Base-by-base conservation (phyloP, 2,797 vertebrate genomes). In the Premnoplex brunnescens region DNA sequence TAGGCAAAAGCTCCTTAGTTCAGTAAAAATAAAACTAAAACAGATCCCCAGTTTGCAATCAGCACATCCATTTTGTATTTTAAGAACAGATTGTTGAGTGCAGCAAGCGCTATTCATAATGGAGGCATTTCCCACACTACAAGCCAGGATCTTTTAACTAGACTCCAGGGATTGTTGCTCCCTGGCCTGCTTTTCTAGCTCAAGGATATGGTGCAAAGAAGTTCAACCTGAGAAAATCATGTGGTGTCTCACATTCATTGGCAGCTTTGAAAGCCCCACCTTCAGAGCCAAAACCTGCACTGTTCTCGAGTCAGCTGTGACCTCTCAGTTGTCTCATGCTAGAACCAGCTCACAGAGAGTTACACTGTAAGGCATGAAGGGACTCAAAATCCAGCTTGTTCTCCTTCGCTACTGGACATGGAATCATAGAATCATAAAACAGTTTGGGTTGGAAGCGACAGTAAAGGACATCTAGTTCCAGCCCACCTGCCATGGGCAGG, bases 401-500 rank as follows among this genome's bases (percentile, higher is more conserved):
- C 59, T 82, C 12, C 13, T 67, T 49, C 36, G 3, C 32, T 34
- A 46, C 32, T 26, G 43, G 43, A 46, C 23, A 26, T 34, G 43
- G 32, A 66, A 34, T 66, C 23, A 66, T 19, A 26, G 32, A 66
- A 34, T 19, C 43, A 34, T 46, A 46, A 66, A 66, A 66, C 12
- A 34, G 7, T 66, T 13, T 28, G 19, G 20, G 13, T 48, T 48
- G 30, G 67, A 78, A 63, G 30, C 30, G 52, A 66, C 59, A 22
- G 36, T 14, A 54, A 36, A 48, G 34, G 41, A 66, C 12, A 59
- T 36, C 34, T 89, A 36, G 21, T 72, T 72, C 30, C 18, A 72
- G 27, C 30, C 18, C 0, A 0, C 44, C 66, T 46, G 52, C 36
- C 30, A 21, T 7, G 16, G 20, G 6, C n/a, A 56, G 17, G 22